These are phyloP conservation scores for Semaprochilodus insignis DNA, from an alignment of 2,797 vertebrate species.

Conservation along the genomic window DNA sequence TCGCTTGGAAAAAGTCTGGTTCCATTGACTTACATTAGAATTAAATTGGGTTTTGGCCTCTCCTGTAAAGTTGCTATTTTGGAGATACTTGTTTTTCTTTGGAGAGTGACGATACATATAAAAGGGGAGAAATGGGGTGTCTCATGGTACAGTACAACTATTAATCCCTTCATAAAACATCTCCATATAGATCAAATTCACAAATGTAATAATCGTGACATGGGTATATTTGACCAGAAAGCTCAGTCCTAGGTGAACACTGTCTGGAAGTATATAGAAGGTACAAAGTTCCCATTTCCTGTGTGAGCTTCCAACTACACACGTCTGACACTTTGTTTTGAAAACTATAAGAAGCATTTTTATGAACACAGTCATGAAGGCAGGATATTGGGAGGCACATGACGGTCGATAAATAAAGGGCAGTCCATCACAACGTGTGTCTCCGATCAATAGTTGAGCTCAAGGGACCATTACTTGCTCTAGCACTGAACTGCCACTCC, in stretches of 20 bases:
- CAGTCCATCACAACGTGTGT: constrained; percentile 75
- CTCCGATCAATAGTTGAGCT: constrained; percentile 67
- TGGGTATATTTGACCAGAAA: too few species aligned
- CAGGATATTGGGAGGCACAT: constrained; percentile 73
- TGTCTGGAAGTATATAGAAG: neutral
- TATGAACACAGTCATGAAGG: constrained; percentile 66
- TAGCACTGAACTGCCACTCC: constrained; percentile 54
- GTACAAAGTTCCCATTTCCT: neutral
- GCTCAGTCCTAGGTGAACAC: neutral
- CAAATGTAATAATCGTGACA: too few species aligned
- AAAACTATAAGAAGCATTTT: constrained; percentile 64
- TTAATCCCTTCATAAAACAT: too few species aligned
- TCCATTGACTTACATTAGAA: too few species aligned
- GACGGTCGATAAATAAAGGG: constrained; percentile 71
- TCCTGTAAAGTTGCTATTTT: too few species aligned
- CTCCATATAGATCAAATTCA: too few species aligned
- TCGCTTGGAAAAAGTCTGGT: too few species aligned
- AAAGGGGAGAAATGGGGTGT: too few species aligned
- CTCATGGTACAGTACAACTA: too few species aligned
- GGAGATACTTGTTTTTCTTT: too few species aligned
- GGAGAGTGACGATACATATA: too few species aligned
- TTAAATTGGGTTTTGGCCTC: too few species aligned
- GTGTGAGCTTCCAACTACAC: neutral
- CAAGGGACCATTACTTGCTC: constrained; percentile 76
- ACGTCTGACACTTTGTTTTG: constrained; percentile 50